A percentile compares a stretch with the other conserved stretches of the same genome.
Conservation (phyloP, 2,797 vertebrate species). For the Xenentodon cancila region DNA sequence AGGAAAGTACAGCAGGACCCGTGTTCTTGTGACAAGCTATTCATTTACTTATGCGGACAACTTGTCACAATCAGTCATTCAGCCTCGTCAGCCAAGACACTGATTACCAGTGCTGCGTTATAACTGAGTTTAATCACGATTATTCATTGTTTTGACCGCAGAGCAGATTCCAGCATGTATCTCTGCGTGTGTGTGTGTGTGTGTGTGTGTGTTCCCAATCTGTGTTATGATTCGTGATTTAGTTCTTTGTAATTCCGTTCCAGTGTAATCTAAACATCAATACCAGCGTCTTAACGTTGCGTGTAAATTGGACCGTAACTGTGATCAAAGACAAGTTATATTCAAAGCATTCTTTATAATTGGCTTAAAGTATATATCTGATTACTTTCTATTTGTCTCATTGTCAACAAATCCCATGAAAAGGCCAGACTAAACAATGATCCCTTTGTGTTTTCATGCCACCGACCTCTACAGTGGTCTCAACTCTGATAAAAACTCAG, state of each 20-base stretch:
- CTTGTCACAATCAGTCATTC: slow-evolving; percentile 43
- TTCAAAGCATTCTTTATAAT: slow-evolving; percentile 1
- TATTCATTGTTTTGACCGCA: slow-evolving; percentile 36
- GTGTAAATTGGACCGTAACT: neutral
- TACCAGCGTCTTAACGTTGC: neutral
- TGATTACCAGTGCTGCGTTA: slow-evolving; percentile 60
- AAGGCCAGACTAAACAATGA: neutral
- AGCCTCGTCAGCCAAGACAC: slow-evolving; percentile 34
- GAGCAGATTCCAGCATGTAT: slow-evolving; percentile 39
- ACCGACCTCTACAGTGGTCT: neutral
- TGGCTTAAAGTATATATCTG: slow-evolving; percentile 4
- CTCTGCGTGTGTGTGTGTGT: slow-evolving; percentile 10
- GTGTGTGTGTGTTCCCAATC: slow-evolving; percentile 14
- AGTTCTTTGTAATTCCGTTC: slow-evolving; percentile 13
- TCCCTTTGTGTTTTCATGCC: neutral
- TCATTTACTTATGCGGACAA: slow-evolving; percentile 71
- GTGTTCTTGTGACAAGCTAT: slow-evolving; percentile 68
- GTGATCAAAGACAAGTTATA: slow-evolving; percentile 7
- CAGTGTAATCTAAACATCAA: slow-evolving; percentile 5
- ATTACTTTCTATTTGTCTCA: neutral
- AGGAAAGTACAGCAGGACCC: slow-evolving; percentile 50
- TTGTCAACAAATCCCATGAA: neutral
- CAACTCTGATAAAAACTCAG: neutral
- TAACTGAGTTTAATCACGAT: slow-evolving; percentile 55
- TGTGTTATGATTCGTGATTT: slow-evolving; percentile 28